Evolutionary conservation across 2,888 invertebrate species (phyloP).

Genomic region (Tetrapedia diversipes): DNA sequence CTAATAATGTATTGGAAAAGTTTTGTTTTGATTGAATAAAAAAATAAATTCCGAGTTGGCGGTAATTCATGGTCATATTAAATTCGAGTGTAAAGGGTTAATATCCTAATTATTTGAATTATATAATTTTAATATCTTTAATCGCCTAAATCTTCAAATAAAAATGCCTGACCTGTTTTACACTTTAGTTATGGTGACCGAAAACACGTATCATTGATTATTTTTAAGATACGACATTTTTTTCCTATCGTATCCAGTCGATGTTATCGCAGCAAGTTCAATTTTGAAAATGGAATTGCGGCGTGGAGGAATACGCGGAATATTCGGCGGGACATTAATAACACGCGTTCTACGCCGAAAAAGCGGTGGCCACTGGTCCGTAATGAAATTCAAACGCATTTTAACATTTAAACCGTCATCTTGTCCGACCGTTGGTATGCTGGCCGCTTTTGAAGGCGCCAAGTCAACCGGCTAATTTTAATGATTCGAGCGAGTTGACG

Average conservation of each 20-base stretch:
- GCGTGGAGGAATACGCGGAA: slow-evolving; percentile 9
- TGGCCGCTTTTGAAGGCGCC: slow-evolving; percentile 54
- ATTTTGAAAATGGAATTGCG: slow-evolving; percentile 36
- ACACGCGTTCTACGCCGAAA: slow-evolving; percentile 29
- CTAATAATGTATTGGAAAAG: too few species aligned
- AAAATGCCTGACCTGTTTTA: too few species aligned
- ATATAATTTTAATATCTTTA: background rate
- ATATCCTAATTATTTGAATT: background rate
- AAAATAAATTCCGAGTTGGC: too few species aligned
- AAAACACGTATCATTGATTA: too few species aligned
- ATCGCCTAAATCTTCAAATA: too few species aligned
- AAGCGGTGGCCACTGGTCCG: slow-evolving; percentile 30
- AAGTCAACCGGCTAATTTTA: slow-evolving; percentile 66
- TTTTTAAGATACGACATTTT: background rate
- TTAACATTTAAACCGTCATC: slow-evolving; percentile 60
- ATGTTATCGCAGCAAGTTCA: slow-evolving; percentile 3
- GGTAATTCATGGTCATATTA: too few species aligned
- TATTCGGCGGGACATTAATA: slow-evolving; percentile 42
- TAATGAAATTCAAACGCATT: slow-evolving; percentile 44
- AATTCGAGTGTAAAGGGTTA: too few species aligned
- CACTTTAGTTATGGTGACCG: too few species aligned
- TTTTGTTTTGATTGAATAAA: too few species aligned
- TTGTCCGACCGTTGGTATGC: slow-evolving; percentile 37
- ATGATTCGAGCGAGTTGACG: slow-evolving; percentile 57
- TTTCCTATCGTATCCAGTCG: too few species aligned